Evolutionary conservation across 1,140 invertebrate species (phyloP).

Genomic region (Rhopalosiphum maidis): DNA sequence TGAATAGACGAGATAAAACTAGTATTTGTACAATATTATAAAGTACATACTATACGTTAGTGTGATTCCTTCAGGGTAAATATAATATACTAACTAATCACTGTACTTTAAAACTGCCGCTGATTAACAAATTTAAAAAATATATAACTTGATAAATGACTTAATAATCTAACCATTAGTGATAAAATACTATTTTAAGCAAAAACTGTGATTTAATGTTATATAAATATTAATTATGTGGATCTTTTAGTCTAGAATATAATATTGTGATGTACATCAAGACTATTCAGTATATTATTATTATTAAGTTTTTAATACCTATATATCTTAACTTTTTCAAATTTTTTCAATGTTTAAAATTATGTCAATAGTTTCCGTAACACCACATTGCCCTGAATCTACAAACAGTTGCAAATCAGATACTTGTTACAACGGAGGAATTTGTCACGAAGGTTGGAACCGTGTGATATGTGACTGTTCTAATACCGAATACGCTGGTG

Average conservation of each 20-base stretch:
- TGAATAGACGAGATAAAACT: background rate
- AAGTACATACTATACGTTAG: background rate
- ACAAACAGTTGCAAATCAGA: conserved; percentile 30
- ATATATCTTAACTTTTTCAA: background rate
- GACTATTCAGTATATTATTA: background rate
- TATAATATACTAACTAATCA: background rate
- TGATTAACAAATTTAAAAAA: background rate
- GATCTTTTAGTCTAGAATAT: background rate
- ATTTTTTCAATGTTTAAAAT: background rate
- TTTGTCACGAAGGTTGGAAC: conserved; percentile 94
- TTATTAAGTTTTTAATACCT: background rate
- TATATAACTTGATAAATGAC: background rate
- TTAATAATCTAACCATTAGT: background rate
- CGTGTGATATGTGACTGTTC: conserved; percentile 95
- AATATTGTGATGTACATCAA: background rate
- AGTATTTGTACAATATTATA: background rate
- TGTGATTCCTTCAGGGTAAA: background rate
- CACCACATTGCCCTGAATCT: conserved; percentile 46
- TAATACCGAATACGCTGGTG: conserved; percentile 85
- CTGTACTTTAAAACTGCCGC: background rate
- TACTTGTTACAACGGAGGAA: conserved; percentile 88
- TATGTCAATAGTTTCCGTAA: conserved; percentile 43
- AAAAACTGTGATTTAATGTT: background rate
- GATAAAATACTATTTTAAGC: background rate
- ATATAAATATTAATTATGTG: background rate